Conservation (phyloP, 2,797 vertebrate species). For the Melanitta fusca region DNA sequence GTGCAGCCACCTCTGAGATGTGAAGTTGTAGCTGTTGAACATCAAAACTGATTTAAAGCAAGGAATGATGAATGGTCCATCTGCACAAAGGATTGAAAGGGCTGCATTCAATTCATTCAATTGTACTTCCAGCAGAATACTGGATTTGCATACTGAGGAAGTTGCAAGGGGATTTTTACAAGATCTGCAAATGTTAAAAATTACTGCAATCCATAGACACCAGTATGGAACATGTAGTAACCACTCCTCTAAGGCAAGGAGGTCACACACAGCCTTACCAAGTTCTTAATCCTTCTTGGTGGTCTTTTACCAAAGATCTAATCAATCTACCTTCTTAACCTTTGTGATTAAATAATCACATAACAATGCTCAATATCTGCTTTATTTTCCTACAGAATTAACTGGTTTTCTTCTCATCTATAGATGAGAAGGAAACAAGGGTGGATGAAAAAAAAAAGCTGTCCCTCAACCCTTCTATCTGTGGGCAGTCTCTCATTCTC, state of each 20-base stretch:
- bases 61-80: neutral
- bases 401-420: neutral
- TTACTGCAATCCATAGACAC: neutral
- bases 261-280: neutral
- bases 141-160: constrained; percentile 8
- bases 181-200: neutral
- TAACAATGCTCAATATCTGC: constrained; percentile 6
- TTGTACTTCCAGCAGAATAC: neutral
- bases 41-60: constrained; percentile 12
- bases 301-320: neutral
- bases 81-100: neutral
- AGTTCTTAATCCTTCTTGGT: neutral
- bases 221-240: neutral
- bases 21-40: constrained; percentile 9
- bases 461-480: neutral
- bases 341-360: neutral
- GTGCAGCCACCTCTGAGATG: neutral
- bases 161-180: neutral
- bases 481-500: neutral
- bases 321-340: neutral
- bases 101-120: neutral
- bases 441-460: neutral
- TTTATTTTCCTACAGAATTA: neutral
- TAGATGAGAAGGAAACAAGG: constrained; percentile 4
- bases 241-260: neutral